phyloP scores from a whole-genome alignment of 2,113 vertebrate genomes.

The Oreochromis spilurus region DNA sequence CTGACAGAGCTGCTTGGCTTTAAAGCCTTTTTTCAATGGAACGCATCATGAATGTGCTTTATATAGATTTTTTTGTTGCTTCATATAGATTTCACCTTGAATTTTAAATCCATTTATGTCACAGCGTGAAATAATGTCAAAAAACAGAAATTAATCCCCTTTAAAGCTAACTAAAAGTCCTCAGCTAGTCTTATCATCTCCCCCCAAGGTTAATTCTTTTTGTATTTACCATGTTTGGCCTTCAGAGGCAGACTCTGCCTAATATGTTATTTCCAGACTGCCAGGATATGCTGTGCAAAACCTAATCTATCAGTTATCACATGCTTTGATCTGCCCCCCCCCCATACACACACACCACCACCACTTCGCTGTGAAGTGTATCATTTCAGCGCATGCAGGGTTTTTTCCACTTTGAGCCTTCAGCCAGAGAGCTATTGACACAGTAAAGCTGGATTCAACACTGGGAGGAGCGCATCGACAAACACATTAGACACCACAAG shows the following conservation, averaged over 20 bases:
- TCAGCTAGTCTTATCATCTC: background rate
- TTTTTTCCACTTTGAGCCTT: background rate
- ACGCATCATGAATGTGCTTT: background rate
- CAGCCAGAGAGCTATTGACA: slow-evolving; percentile 27
- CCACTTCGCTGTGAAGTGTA: background rate
- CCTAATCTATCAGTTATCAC: background rate
- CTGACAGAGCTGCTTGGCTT: background rate
- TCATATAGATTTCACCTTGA: background rate
- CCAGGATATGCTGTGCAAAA: slow-evolving; percentile 31
- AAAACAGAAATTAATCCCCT: background rate
- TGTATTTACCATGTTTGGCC: background rate
- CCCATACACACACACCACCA: background rate
- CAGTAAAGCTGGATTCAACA: slow-evolving; percentile 1
- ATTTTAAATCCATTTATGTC: background rate
- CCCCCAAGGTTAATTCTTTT: background rate
- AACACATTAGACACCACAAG: slow-evolving; percentile 46
- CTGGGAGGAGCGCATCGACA: slow-evolving; percentile 38
- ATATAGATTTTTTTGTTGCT: background rate
- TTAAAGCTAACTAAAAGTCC: background rate
- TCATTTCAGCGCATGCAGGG: background rate
- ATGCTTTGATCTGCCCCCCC: background rate
- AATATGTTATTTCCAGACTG: background rate
- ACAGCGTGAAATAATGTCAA: background rate
- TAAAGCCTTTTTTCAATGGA: background rate
- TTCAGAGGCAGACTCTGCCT: background rate